Evolutionary conservation across 1,140 invertebrate species (phyloP), one percentile per base, ranked within the genome.

Genomic region (Ceratitis capitata): DNA sequence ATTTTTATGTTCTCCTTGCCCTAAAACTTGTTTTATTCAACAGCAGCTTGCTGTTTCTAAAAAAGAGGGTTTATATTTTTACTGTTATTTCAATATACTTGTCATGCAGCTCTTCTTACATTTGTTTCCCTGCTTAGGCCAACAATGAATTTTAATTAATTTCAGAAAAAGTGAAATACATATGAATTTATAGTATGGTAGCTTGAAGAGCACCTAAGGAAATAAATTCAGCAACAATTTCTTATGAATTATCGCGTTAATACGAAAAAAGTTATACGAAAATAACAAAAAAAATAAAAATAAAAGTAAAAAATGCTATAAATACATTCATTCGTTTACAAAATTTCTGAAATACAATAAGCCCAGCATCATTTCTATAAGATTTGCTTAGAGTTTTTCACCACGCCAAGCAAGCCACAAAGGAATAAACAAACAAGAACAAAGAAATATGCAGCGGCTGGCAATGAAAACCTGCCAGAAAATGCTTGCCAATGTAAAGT

Each of bases 71-170:
- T n/a, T n/a, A n/a, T n/a, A n/a, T n/a, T n/a, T n/a, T n/a, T n/a
- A n/a, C n/a, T n/a, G n/a, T n/a, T n/a, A n/a, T n/a, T n/a, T n/a
- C n/a, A n/a, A n/a, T n/a, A n/a, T n/a, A n/a, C n/a, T n/a, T n/a
- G n/a, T n/a, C n/a, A n/a, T n/a, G n/a, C n/a, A n/a, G n/a, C n/a
- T n/a, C n/a, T n/a, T n/a, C n/a, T n/a, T n/a, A n/a, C n/a, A n/a
- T n/a, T n/a, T n/a, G n/a, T n/a, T n/a, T n/a, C n/a, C n/a, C n/a
- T n/a, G 51, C 14, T 35, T 9, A 82, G 49, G 35, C 42, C 23
- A 23, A 16, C 32, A n/a, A 26, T 84, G 49, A 49, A 58, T 84
- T 84, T 58, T 42, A 84, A 84, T 84, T 58, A 84, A 58, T 56
- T 58, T 39, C 32, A 53, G 14, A 16, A 53, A 53, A 19, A 53